Base-by-base conservation (phyloP, 1,140 invertebrate species). In the Drosophila burlai region DNA sequence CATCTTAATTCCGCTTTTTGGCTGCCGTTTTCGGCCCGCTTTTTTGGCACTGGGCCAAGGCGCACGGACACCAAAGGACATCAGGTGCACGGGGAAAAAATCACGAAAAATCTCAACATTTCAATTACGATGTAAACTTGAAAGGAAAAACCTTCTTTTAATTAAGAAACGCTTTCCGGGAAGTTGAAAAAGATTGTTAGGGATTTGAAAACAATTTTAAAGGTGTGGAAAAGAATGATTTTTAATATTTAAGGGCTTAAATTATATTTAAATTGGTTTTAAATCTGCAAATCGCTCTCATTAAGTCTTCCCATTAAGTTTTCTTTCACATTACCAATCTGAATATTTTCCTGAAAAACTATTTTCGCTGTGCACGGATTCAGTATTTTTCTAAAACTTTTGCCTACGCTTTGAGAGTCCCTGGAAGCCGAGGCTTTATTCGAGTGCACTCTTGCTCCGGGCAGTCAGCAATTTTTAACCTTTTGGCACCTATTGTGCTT, bases 401-500 rank as follows among this genome's bases (percentile, higher is more conserved):
- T 67, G 50, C 63, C 66, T 43, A 69, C 63, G 74, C 62, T 80
- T 77, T 69, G 54, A 59, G 47, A 82, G 63, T 16, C 64, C 68
- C 43, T 63, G 60, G 13, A 21, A 77, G 62, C 52, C 8, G 24
- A n/a, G 54, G 40, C 60, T 54, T 62, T 73, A 58, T 55, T 68
- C 50, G 80, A 84, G 76, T 82, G 76, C 80, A 49, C 78, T 63
- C 24, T 46, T 62, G 80, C 80, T 65, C 68, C 47, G 57, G 66
- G 69, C 71, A 72, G 62, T 68, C 81, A 77, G 76, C 77, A 54
- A 65, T 84, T 84, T 78, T 80, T 77, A 81, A 81, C 77, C 73
- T 78, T 81, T 89, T 81, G 81, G 84, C 84, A 81, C 54, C 73
- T 79, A 78, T 87, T 87, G 85, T 89, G 60, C 71, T 79, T 64